Base-by-base conservation (phyloP, 1,140 invertebrate genomes). In the Heterodera carotae region DNA sequence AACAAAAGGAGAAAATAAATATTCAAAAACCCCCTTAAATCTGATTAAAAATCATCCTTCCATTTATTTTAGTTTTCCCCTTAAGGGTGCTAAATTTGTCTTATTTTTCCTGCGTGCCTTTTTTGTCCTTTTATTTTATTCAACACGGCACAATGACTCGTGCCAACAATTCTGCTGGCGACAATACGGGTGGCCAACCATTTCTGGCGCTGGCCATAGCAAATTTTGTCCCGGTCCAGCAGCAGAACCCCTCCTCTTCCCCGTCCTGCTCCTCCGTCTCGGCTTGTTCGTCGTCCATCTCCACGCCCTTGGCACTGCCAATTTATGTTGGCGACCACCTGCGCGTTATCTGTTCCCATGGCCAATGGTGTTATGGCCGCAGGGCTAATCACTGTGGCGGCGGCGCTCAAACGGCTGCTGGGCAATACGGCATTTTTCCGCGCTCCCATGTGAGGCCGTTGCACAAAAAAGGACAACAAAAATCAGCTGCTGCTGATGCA, bases 301-400 rank as follows among this genome's bases (percentile, higher is more conserved):
- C 39, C 6, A 43, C 48, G 12, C 18, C 48, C 22, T 56, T 18
- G 15, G 31, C 59, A 56, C 33, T 76, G 53, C 77, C 7, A 31
- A 53, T 39, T 64, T 80, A n/a, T 80, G 59, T 56, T 5, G 80
- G 80, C 48, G 80, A 81, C 27, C 34, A 64, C 25, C 22, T 81
- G 18, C 39, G 60, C 27, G 69, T 81, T 10, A 53, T 81, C 15
- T n/a, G 39, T 7, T 34, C 31, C 43, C 33, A 82, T 56, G 80
- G 80, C 33, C 64, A 80, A 62, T 81, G 80, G 80, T 81, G 72
- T 69, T 81, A 53, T 56, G 80, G 80, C 10, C 74, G 77, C 29
- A 36, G 53, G 53, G 48, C 43, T 43, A 60, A 39, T 8, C 80
- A 69, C 31, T 25, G 62, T 31, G 62, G 22, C 22, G 39, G 39